Conservation (phyloP, 2,113 vertebrate genomes). For the Galemys pyrenaicus region DNA sequence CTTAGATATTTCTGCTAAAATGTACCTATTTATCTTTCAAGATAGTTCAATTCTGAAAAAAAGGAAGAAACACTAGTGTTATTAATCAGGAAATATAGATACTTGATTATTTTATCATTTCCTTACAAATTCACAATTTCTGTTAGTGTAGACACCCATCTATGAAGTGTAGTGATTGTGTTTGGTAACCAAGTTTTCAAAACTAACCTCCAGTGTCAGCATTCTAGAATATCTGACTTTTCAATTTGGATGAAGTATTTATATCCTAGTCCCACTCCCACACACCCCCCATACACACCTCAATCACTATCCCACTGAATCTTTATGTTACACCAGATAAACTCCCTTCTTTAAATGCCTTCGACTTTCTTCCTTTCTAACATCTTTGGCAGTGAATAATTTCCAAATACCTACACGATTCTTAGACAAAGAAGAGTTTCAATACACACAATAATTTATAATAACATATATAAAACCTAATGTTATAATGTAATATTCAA, state of each 20-base stretch:
- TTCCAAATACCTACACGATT: neutral
- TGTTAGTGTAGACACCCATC: neutral
- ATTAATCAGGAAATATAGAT: neutral
- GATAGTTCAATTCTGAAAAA: neutral
- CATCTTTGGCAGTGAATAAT: neutral
- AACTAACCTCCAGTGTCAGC: neutral
- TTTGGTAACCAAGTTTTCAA: neutral
- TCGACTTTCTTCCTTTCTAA: neutral
- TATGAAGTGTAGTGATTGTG: neutral
- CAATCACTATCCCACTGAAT: neutral
- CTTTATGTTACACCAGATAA: neutral
- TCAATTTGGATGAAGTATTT: neutral
- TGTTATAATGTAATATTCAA: neutral
- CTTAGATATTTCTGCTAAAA: neutral
- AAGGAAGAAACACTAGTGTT: neutral
- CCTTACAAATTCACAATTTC: neutral
- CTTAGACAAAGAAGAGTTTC: neutral
- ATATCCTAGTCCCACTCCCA: neutral
- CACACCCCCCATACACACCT: accelerated
- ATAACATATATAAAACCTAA: neutral
- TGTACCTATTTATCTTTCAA: neutral
- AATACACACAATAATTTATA: neutral
- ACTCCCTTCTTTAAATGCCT: neutral
- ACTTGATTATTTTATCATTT: neutral
- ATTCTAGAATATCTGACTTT: neutral